Conservation (phyloP, 2,888 invertebrate species). For the Gerris lacustris region DNA sequence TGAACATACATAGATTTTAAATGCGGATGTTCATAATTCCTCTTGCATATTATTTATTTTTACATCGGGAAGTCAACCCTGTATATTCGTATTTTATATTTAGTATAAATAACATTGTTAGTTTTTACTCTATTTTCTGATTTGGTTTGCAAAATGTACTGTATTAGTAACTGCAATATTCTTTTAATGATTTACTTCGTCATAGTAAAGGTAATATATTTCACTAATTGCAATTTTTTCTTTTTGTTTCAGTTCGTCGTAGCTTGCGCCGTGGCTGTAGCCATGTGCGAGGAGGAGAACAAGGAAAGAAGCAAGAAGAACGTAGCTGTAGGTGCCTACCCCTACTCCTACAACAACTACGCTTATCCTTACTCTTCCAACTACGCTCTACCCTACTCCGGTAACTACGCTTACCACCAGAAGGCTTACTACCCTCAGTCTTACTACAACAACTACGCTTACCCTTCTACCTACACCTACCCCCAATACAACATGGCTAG, state of each 20-base stretch:
- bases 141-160: too few species aligned
- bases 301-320: slow-evolving; percentile 22
- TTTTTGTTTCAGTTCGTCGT: slow-evolving; percentile 2
- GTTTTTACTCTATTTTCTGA: too few species aligned
- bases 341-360: slow-evolving; percentile 20
- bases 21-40: too few species aligned
- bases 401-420: slow-evolving; percentile 6
- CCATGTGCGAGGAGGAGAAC: not conserved
- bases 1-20: too few species aligned
- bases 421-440: slow-evolving; percentile 10
- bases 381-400: slow-evolving; percentile 6
- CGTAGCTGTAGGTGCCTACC: slow-evolving; percentile 23
- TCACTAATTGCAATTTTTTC: too few species aligned
- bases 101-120: too few species aligned
- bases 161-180: too few species aligned
- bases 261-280: slow-evolving; percentile 21
- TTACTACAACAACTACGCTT: slow-evolving; percentile 10
- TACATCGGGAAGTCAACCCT: too few species aligned
- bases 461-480: slow-evolving; percentile 9
- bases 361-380: slow-evolving; percentile 12
- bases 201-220: too few species aligned
- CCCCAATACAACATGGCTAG: slow-evolving; percentile 19
- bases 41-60: too few species aligned
- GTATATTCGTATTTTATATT: too few species aligned
- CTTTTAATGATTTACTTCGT: too few species aligned